Evolutionary conservation across 92 coral and sea anemone genomes (phyloP).

Genomic region (Muricea muricata): DNA sequence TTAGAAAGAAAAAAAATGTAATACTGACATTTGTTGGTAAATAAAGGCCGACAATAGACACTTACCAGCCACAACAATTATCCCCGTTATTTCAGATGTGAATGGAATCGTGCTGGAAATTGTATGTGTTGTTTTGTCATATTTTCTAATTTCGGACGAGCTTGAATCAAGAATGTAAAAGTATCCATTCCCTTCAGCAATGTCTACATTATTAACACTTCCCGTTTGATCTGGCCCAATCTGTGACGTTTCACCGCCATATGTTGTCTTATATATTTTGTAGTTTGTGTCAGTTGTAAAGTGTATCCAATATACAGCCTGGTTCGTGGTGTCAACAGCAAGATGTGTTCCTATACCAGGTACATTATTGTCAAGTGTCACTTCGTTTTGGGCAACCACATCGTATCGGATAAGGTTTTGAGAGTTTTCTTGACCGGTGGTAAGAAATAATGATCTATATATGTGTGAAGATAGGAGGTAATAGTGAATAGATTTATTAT

Average conservation of each 20-base stretch:
- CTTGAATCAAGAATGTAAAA: not conserved
- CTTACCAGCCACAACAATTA: not conserved
- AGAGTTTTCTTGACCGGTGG: not conserved
- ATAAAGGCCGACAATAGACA: no score
- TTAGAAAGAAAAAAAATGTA: no score
- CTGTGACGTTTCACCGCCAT: not conserved
- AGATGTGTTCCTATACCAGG: not conserved
- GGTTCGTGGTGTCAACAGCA: not conserved
- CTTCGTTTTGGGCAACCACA: not conserved
- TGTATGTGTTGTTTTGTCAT: not conserved
- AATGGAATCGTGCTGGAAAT: not conserved
- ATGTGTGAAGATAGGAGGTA: not conserved
- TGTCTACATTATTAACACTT: not conserved
- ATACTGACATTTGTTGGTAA: no score
- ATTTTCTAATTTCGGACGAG: not conserved
- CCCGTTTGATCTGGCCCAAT: not conserved
- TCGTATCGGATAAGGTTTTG: conserved; percentile 1
- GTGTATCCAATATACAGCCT: not conserved
- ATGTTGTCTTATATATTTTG: not conserved
- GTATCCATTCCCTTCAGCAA: not conserved
- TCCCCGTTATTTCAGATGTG: not conserved
- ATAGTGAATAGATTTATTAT: not conserved
- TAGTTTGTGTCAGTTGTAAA: not conserved
- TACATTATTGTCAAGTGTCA: not conserved
- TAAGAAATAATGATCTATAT: conserved; percentile 2